Base-by-base conservation (phyloP, 2,113 vertebrate genomes). In the Phrynocephalus versicolor region DNA sequence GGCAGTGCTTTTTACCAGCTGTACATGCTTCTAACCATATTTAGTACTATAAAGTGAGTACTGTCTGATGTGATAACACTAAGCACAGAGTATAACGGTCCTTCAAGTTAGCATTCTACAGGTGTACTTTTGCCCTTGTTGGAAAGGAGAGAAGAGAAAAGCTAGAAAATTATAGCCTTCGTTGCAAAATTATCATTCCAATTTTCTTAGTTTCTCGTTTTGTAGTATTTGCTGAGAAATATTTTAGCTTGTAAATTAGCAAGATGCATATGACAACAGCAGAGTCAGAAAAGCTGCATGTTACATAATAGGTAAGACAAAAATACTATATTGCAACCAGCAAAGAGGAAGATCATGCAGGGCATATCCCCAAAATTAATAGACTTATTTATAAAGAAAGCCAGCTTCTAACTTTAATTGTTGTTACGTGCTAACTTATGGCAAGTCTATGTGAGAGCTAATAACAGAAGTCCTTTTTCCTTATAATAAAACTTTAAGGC, bases 91-190 rank as follows among this genome's bases (percentile, higher is more conserved):
- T 88, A 91, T 85, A 81, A 70, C 71, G 73, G 57, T 74, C 39
- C 41, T 37, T 81, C n/a, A 81, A 84, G 84, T 89, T 89, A 88
- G 35, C 55, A 85, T 83, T 91, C 82, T 89, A 90, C 73, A 35
- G 80, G 51, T 83, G 84, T 82, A 92, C 89, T 91, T 94, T 93
- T 93, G 90, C 89, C 89, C 89, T 16, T 79, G 65, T 15, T 79
- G 87, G 0, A 45, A 89, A 16, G 85, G 84, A 88, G 27, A 81
- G 3, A 79, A 86, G 27, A 79, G 51, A 51, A 73, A 81, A 27
- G 70, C 30, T 55, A 82, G 70, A 86, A 92, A 88, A 90, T 72
- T 16, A 77, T n/a, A 19, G 12, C 41, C 84, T 65, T 65, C 60
- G 69, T 77, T 39, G 1, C n/a, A 72, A 3, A 27, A 3, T 37